Conservation (phyloP, 2,113 vertebrate species). For the Tetrao urogallus region DNA sequence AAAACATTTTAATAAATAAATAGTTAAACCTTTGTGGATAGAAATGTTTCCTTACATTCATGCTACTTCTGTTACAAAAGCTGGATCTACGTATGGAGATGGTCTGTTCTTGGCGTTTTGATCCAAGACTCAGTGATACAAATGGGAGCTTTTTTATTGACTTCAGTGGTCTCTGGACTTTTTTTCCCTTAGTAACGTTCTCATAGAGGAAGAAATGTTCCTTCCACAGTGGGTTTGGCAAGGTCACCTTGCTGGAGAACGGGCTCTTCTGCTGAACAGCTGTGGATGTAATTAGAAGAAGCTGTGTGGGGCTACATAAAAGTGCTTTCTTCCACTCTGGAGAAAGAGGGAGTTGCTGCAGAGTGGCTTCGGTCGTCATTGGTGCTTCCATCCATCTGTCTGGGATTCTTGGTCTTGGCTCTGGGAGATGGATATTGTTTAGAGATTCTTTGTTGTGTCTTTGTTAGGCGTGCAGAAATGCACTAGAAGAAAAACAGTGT, state of each 20-base stretch:
- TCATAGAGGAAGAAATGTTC: background rate
- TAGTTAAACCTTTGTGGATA: background rate
- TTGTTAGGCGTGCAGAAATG: background rate
- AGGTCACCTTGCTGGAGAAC: background rate
- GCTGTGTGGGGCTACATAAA: background rate
- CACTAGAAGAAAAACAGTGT: background rate
- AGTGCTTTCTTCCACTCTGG: background rate
- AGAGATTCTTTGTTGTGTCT: background rate
- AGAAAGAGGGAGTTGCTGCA: background rate
- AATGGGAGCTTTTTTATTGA: background rate
- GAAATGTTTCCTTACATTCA: background rate
- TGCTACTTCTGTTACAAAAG: background rate
- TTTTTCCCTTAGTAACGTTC: background rate
- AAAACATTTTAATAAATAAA: background rate
- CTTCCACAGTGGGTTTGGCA: background rate
- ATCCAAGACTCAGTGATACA: background rate
- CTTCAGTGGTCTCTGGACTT: background rate
- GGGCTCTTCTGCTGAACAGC: slow-evolving; percentile 5
- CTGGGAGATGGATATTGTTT: background rate
- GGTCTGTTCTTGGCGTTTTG: background rate
- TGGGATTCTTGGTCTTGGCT: background rate
- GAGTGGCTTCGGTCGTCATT: background rate
- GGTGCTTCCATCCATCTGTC: background rate
- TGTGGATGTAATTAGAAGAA: background rate
- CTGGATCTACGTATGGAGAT: background rate